Evolutionary conservation across 2,888 invertebrate genomes (phyloP).

Genomic region (Caenorhabditis sp.): DNA sequence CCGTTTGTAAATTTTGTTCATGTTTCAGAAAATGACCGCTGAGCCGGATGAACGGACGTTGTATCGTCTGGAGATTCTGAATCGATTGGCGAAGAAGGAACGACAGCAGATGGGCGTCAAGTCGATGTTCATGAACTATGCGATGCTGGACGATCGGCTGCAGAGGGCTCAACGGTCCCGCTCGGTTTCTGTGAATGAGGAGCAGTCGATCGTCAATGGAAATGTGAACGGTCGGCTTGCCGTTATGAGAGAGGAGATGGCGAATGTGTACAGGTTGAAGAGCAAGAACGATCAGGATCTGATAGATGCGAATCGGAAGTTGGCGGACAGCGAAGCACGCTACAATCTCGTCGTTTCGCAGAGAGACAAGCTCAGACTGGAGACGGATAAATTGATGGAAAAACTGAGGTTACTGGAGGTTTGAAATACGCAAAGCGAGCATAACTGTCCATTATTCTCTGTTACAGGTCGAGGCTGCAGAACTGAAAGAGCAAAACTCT

Average conservation of each 20-base stretch:
- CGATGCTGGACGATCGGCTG: constrained; percentile 32
- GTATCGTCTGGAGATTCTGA: constrained; percentile 31
- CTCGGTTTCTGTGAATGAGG: constrained; percentile 17
- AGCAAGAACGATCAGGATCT: constrained; percentile 71
- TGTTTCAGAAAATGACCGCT: constrained; percentile 30
- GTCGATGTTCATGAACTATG: constrained; percentile 37
- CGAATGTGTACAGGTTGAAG: constrained; percentile 67
- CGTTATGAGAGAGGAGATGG: constrained; percentile 64
- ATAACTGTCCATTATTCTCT: not conserved
- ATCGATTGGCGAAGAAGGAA: constrained; percentile 30
- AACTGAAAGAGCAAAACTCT: constrained; percentile 26
- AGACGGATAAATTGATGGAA: constrained; percentile 6
- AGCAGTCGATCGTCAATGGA: constrained; percentile 15
- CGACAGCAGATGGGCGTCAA: constrained; percentile 20
- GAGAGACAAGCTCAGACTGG: constrained; percentile 19
- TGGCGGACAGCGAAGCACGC: constrained; percentile 43
- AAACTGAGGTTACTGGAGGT: constrained; percentile 29
- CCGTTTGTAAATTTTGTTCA: not conserved
- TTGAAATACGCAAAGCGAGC: not conserved
- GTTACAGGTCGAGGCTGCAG: constrained; percentile 10
- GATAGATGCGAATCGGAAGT: constrained; percentile 54
- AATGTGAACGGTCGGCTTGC: constrained; percentile 39
- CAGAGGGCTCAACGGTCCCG: constrained; percentile 1
- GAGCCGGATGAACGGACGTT: not conserved
- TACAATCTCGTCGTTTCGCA: constrained; percentile 17